These are phyloP conservation scores for Diadema setosum DNA, from an alignment of 35 echinoderm and acorn worm species.

Conservation along the genomic window DNA sequence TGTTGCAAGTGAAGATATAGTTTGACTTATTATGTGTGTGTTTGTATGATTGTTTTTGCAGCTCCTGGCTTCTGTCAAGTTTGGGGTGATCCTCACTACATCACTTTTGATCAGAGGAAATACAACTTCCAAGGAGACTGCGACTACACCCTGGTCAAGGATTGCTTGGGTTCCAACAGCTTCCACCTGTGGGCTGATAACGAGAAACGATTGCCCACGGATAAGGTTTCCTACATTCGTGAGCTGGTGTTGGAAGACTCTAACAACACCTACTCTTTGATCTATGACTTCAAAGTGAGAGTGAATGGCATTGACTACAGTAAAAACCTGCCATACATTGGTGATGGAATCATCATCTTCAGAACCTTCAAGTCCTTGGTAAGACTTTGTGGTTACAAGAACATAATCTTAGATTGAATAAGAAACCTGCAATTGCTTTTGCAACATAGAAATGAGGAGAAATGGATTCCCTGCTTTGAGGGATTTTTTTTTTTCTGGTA, in stretches of 20 bases:
- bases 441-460: too few relatives aligned
- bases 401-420: too few relatives aligned
- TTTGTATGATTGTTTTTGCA: background rate
- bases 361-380: background rate
- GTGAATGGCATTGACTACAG: constrained; percentile 31
- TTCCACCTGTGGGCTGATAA: constrained; percentile 70
- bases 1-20: background rate
- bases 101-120: constrained; percentile 52
- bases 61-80: constrained; percentile 43
- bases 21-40: background rate
- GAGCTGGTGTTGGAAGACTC: constrained; percentile 30
- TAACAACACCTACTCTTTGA: constrained; percentile 32
- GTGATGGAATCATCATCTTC: background rate
- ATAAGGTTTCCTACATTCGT: constrained; percentile 21
- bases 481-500: too few relatives aligned
- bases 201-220: constrained; percentile 37
- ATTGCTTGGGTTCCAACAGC: constrained; percentile 10
- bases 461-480: too few relatives aligned
- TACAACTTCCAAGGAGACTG: constrained; percentile 85
- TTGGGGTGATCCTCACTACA: constrained; percentile 83
- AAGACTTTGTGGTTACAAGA: background rate
- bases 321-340: background rate
- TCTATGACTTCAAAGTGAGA: constrained; percentile 32
- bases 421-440: too few relatives aligned
- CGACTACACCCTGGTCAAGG: constrained; percentile 71